Conservation (phyloP, 2,113 vertebrate species). For the Callaeas wilsoni region DNA sequence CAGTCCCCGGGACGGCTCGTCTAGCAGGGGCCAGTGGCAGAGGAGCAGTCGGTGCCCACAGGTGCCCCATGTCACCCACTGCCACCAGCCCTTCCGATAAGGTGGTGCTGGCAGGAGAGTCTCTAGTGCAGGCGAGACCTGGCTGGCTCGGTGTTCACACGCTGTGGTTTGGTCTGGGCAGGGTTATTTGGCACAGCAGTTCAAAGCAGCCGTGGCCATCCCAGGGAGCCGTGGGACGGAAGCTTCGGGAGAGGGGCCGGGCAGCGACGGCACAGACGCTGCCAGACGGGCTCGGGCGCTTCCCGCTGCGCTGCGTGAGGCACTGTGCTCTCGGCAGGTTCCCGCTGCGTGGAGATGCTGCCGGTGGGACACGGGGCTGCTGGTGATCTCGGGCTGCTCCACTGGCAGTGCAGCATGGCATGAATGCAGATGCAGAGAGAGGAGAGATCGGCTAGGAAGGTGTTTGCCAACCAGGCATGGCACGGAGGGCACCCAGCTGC, state of each 20-base stretch:
- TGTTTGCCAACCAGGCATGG: background rate
- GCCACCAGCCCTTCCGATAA: background rate
- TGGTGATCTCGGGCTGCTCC: background rate
- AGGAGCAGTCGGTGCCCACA: background rate
- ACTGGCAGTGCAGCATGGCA: background rate
- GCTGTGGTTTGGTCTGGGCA: background rate
- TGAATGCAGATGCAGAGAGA: background rate
- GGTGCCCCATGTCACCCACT: fast-evolving
- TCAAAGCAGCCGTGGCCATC: background rate
- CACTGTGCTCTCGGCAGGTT: background rate
- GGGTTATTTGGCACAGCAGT: background rate
- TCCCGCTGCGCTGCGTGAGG: fast-evolving
- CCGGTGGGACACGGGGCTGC: background rate
- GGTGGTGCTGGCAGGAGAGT: background rate
- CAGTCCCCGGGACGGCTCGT: background rate
- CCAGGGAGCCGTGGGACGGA: background rate
- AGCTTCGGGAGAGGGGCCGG: background rate
- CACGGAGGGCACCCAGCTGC: background rate
- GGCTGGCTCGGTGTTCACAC: background rate
- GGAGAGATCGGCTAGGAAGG: background rate
- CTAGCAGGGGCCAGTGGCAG: background rate
- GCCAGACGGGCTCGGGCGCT: background rate
- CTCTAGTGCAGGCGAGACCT: background rate
- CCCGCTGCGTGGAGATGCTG: background rate
- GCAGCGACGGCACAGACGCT: background rate